Conservation (phyloP, 2,888 invertebrate species). For the Diarsia rubi region DNA sequence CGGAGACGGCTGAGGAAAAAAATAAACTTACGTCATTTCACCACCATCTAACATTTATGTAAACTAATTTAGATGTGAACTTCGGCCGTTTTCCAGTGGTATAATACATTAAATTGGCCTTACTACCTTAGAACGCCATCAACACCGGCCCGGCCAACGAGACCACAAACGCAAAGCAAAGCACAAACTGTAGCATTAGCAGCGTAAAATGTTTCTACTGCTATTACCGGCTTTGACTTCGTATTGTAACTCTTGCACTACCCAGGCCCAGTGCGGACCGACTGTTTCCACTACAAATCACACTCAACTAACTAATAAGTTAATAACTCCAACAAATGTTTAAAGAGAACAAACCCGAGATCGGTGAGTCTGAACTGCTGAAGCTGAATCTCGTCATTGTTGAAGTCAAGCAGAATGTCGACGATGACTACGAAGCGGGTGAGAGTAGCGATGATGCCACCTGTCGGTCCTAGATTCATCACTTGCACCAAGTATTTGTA, state of each 20-base stretch:
- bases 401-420: slow-evolving; percentile 87
- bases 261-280: not conserved
- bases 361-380: slow-evolving; percentile 85
- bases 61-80: not conserved
- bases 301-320: no score
- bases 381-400: slow-evolving; percentile 88
- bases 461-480: slow-evolving; percentile 89
- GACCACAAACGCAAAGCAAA: no score
- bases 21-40: not conserved
- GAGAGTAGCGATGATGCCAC: slow-evolving; percentile 86
- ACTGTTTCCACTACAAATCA: not conserved
- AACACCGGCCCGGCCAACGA: not conserved
- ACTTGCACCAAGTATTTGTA: slow-evolving; percentile 88
- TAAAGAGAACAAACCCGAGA: slow-evolving; percentile 77
- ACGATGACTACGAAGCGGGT: slow-evolving; percentile 79
- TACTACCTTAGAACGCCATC: not conserved
- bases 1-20: slow-evolving; percentile 83
- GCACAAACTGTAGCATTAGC: not conserved
- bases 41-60: no score
- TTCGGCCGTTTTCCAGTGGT: not conserved
- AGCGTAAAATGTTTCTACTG: not conserved
- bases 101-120: not conserved
- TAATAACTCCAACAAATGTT: not conserved
- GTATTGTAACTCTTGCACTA: not conserved
- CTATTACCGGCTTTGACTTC: not conserved